phyloP scores from a whole-genome alignment of 2,113 vertebrate genomes.

The Gnathonemus longibarbis region DNA sequence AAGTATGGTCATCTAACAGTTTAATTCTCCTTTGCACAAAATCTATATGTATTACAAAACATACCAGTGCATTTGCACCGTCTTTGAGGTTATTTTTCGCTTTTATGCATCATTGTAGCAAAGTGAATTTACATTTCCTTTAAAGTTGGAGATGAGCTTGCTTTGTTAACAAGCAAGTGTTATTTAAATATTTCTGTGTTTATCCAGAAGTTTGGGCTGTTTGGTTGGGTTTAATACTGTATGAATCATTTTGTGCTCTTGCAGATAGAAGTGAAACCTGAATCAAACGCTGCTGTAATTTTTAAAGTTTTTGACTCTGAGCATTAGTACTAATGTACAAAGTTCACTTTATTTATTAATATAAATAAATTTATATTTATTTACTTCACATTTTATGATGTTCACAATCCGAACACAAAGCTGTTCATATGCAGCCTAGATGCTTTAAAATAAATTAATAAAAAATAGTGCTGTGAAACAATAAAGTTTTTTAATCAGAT shows the following conservation, averaged over 20 bases:
- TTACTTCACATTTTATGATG: not conserved
- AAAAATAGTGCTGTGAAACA: not conserved
- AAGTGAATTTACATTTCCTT: not conserved
- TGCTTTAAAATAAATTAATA: not conserved
- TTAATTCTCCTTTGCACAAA: not conserved
- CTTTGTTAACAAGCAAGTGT: not conserved
- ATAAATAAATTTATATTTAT: too few species aligned
- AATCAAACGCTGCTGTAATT: constrained; percentile 24
- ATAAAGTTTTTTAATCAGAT: too few species aligned
- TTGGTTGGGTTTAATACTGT: constrained; percentile 36
- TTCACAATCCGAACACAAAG: not conserved
- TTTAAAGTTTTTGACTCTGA: constrained; percentile 29
- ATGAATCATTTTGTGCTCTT: not conserved
- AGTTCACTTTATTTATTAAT: not conserved
- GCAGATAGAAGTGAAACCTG: not conserved
- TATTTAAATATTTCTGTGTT: not conserved
- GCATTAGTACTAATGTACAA: constrained; percentile 8
- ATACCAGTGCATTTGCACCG: not conserved
- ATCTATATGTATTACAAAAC: not conserved
- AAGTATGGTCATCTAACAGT: not conserved
- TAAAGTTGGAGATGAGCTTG: not conserved
- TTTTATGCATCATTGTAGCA: not conserved
- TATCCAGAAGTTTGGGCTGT: constrained; percentile 19
- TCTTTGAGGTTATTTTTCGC: not conserved
- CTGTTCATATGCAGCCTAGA: not conserved